Conservation (phyloP, 2,797 vertebrate species). For the Sebastes steindachneri region DNA sequence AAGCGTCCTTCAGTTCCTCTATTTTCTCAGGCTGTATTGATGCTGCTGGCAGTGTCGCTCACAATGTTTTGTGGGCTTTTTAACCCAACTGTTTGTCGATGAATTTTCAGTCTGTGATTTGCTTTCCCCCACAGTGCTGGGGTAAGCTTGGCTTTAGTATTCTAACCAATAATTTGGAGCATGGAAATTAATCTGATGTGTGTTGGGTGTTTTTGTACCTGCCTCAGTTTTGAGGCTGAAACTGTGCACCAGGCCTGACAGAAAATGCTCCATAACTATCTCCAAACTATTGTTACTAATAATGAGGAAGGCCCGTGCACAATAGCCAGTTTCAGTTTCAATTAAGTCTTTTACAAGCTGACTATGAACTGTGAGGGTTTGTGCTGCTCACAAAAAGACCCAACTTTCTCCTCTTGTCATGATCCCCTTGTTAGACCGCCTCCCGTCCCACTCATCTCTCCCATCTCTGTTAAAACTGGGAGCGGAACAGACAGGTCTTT, state of each 20-base stretch:
- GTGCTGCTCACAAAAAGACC: slow-evolving; percentile 52
- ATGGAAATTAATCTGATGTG: slow-evolving; percentile 64
- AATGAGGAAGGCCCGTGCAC: slow-evolving; percentile 40
- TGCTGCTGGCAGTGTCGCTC: slow-evolving; percentile 76
- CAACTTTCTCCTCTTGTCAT: slow-evolving; percentile 68
- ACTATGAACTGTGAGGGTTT: slow-evolving; percentile 58
- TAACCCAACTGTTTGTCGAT: slow-evolving; percentile 31
- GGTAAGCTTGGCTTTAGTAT: slow-evolving; percentile 31
- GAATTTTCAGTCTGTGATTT: slow-evolving; percentile 27
- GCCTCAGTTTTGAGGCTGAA: slow-evolving; percentile 42
- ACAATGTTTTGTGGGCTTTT: slow-evolving; percentile 35
- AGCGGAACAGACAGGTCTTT: slow-evolving; percentile 80
- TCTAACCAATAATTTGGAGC: slow-evolving; percentile 44
- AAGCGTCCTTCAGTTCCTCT: slow-evolving; percentile 7
- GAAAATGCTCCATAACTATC: slow-evolving; percentile 17
- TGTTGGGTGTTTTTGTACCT: slow-evolving; percentile 49
- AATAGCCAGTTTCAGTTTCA: slow-evolving; percentile 66
- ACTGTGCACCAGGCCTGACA: slow-evolving; percentile 39
- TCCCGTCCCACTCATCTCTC: slow-evolving; percentile 55
- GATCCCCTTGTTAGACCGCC: slow-evolving; percentile 69
- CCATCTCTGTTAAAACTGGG: slow-evolving; percentile 56
- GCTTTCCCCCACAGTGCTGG: background rate
- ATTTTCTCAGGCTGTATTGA: slow-evolving; percentile 57
- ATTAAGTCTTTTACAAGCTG: slow-evolving; percentile 57
- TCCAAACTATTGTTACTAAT: slow-evolving; percentile 43